A percentile compares a stretch with the other conserved stretches of the same genome.
phyloP scores from a whole-genome alignment of 1,140 invertebrate genomes.

The Drosophila arawakana region DNA sequence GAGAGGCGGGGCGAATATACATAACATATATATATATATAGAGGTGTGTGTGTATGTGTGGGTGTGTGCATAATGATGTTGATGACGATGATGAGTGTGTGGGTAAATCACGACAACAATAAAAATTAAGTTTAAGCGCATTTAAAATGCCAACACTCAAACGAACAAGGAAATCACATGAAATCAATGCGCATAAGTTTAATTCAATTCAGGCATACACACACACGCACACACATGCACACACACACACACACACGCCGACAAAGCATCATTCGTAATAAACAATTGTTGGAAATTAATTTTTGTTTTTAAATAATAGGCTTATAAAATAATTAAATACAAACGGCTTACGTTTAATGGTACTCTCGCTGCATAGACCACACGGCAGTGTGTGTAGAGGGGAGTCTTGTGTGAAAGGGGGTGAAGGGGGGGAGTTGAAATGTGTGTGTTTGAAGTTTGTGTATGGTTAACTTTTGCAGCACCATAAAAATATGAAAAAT shows the following conservation, averaged over 20 bases:
- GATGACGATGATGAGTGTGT: constrained; percentile 32
- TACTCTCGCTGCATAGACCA: constrained; percentile 2
- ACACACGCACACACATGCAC: constrained; percentile 20
- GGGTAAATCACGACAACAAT: constrained; percentile 71
- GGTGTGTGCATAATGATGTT: constrained; percentile 33
- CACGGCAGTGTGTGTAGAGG: background rate
- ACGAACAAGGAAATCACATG: constrained; percentile 47
- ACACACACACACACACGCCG: constrained; percentile 16
- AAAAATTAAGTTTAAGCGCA: constrained; percentile 75
- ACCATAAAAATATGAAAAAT: constrained; percentile 49
- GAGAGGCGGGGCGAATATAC: background rate
- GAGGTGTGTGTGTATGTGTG: background rate
- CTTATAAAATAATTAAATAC: constrained; percentile 74
- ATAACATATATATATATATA: too few relatives aligned
- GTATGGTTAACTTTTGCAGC: constrained; percentile 35
- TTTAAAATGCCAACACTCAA: constrained; percentile 62
- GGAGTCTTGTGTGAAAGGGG: background rate
- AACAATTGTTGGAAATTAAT: constrained; percentile 76
- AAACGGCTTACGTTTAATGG: constrained; percentile 45
- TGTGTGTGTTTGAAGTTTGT: constrained; percentile 2
- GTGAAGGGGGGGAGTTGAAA: background rate
- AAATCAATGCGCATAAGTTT: constrained; percentile 67
- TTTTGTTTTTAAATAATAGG: constrained; percentile 67
- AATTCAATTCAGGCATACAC: constrained; percentile 55
- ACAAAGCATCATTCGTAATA: constrained; percentile 50